Evolutionary conservation across 2,113 vertebrate species (phyloP), one percentile per base, ranked within the genome.

Genomic region (Alectura lathami): DNA sequence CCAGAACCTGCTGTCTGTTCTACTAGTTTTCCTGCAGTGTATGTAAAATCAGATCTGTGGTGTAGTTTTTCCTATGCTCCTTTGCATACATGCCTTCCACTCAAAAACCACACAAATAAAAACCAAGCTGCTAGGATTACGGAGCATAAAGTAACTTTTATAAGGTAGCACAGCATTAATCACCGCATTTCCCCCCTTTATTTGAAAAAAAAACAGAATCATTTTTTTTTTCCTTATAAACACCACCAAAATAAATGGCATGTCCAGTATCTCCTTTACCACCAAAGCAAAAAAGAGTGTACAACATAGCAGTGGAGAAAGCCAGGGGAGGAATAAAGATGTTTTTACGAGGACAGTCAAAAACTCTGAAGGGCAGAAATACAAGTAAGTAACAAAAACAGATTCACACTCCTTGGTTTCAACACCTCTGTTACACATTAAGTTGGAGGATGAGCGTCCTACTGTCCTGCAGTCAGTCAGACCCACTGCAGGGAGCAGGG

Each of bases 131-230:
- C 13, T 63, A 40, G 12, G 17, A 45, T 53, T n/a, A 51, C 9
- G 6, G 17, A 77, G 13, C 13, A 51, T 63, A 8, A 82, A 42
- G 3, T 42, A 75, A 26, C 48, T 34, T 69, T 10, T 36, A 64
- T 27, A 27, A 57, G 23, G 6, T 24, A 42, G 1, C 32, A 11
- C 8, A 73, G 1, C 20, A 83, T 54, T 68, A 79, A 75, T 73
- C n/a, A 50, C 17, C 69, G 1, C 3, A 73, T 53, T 64, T 79
- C 9, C 0, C 1, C 13, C 8, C 17, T 23, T 7, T 2, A 4
- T 32, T 17, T 3, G 2, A 40, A 54, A 91, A 54, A 91, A 77
- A 67, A 7, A 22, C 32, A 13, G 7, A 66, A 57, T 4, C 3
- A 50, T 59, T 38, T 2, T 0, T 47, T 38, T 74, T 50, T 57